These are phyloP conservation scores for Chrysopa pallens DNA, from an alignment of 1,140 invertebrate species.

Conservation along the genomic window DNA sequence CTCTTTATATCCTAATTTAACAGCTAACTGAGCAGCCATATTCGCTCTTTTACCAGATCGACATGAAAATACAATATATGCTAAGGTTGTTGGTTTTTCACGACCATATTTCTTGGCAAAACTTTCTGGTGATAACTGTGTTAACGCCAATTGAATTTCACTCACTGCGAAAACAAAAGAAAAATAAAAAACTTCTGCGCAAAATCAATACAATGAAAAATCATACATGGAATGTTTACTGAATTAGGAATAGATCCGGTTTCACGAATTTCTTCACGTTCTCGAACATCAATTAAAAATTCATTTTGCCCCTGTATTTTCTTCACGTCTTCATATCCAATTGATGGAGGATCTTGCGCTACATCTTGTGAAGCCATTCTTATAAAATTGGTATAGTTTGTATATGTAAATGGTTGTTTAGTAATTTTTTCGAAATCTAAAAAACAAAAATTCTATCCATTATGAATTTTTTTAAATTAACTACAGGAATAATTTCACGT, in stretches of 20 bases:
- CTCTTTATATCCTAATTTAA: slow-evolving; percentile 24
- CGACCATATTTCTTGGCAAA: slow-evolving; percentile 20
- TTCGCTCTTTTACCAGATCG: slow-evolving; percentile 23
- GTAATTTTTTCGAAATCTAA: too few species aligned
- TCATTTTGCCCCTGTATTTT: not conserved
- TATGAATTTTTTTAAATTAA: too few species aligned
- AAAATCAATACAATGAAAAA: not conserved
- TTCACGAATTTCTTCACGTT: slow-evolving; percentile 4
- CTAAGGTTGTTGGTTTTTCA: slow-evolving; percentile 20
- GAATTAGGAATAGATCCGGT: slow-evolving; percentile 5
- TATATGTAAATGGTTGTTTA: too few species aligned
- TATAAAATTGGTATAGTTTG: too few species aligned
- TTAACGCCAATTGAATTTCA: slow-evolving; percentile 17
- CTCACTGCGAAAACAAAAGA: slow-evolving; percentile 7
- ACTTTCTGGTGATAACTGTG: slow-evolving; percentile 15
- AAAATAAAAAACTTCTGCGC: not conserved
- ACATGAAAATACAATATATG: slow-evolving; percentile 26
- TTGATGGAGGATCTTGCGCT: not conserved
- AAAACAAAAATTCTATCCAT: too few species aligned
- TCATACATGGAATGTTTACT: slow-evolving; percentile 7
- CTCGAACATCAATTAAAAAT: slow-evolving; percentile 6
- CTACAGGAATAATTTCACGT: too few species aligned
- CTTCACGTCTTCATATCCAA: slow-evolving; percentile 1
- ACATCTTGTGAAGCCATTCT: not conserved
- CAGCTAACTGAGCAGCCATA: slow-evolving; percentile 18